Conservation (phyloP, 2,888 invertebrate species). For the Caenorhabditis plicata region DNA sequence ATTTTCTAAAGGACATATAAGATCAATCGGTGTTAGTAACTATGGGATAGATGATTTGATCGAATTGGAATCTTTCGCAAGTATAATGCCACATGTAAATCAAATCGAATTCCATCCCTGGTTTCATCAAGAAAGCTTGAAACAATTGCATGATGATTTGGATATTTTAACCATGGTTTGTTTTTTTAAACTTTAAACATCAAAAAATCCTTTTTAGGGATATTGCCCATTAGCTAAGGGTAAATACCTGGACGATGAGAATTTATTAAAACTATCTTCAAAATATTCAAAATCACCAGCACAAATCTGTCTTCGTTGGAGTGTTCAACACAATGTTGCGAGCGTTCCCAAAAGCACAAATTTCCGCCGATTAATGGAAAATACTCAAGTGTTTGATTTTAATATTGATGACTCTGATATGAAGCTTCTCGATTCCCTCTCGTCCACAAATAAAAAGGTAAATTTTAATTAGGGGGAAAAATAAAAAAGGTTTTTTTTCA, state of each 20-base stretch:
- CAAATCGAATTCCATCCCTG: conserved; percentile 68
- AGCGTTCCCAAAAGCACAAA: conserved; percentile 67
- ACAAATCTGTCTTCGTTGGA: conserved; percentile 67
- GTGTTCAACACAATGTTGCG: conserved; percentile 65
- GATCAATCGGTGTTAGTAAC: conserved; percentile 67
- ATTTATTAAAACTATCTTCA: conserved; percentile 60
- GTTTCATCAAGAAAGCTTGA: conserved; percentile 63
- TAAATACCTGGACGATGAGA: conserved; percentile 59
- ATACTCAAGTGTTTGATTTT: conserved; percentile 65
- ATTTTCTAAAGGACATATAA: conserved; percentile 56
- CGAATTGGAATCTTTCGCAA: conserved; percentile 59
- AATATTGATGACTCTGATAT: conserved; percentile 42
- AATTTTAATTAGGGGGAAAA: not conserved
- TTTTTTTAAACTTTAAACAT: not conserved
- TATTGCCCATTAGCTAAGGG: conserved; percentile 68
- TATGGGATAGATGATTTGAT: conserved; percentile 64
- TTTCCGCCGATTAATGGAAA: conserved; percentile 63
- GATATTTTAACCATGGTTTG: conserved; percentile 51
- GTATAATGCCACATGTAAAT: conserved; percentile 66
- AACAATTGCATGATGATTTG: conserved; percentile 63
- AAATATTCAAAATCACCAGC: conserved; percentile 63
- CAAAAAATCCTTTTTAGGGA: conserved; percentile 53
- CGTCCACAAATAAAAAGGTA: not conserved
- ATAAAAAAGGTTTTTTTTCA: conserved; percentile 5
- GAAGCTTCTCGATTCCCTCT: not conserved